Base-by-base conservation (phyloP, 1,140 invertebrate genomes). In the Nasonia longicornis region DNA sequence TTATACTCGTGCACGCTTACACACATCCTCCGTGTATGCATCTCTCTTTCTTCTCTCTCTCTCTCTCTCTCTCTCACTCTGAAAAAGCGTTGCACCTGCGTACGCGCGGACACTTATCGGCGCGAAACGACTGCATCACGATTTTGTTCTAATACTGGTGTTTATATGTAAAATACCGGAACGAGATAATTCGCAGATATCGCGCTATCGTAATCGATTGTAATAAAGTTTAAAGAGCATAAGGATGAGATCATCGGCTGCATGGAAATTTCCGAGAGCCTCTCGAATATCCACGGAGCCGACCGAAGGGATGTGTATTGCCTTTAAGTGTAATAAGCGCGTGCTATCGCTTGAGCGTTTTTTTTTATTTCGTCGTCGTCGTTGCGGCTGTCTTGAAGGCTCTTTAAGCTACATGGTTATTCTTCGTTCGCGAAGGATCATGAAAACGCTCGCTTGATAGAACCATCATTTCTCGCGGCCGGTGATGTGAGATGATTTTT, bases 91-190 rank as follows among this genome's bases (percentile, higher is more conserved):
- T 80, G 73, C 73, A 81, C 79, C 74, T 76, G 79, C 73, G 71
- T 52, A 66, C 45, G 38, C 45, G 58, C 45, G 45, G 26, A 70
- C 63, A 76, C 79, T 81, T 72, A 76, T 83, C 82, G 74, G 66
- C 16, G 64, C 77, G 77, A 83, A 71, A 84, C 80, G 77, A 73
- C 72, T 72, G 81, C 75, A 80, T 45, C 45, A 35, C 67, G 52
- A 77, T 77, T 77, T 78, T 52, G 20, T 81, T 81, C 74, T 81
- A 81, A 81, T 77, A 81, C 74, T 74, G 52, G 74, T 77, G 67
- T 81, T 81, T 77, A 81, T 71, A 77, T 81, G 80, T 81, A 81
- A 81, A 81, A 81, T 38, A 48, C 80, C 80, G 80, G 80, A 81
- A 81, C 80, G 80, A 77, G 80, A 71, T 77, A 72, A 81, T 81